Base-by-base conservation (phyloP, 2,888 invertebrate genomes). In the Apomyelois bistriatella region DNA sequence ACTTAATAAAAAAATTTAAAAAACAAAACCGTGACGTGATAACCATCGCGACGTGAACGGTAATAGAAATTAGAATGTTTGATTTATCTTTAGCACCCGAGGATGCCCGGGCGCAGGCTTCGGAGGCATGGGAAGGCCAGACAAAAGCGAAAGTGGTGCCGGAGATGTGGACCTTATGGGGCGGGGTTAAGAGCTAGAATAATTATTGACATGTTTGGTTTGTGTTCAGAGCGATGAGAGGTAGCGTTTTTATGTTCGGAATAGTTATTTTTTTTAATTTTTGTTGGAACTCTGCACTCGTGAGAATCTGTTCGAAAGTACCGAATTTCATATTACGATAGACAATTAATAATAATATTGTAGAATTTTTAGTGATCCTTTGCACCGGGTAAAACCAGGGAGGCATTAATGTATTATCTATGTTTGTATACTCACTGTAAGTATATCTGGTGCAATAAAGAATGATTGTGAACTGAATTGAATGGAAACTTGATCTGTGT, bases 71-170 rank as follows among this genome's bases (percentile, higher is more conserved):
- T 43, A 15, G 16, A 32, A 15, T 16, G 43, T 30, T 30, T 35
- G 46, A 46, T 32, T 46, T 46, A 46, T 43, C 43, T 43, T 13
- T 8, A 28, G 30, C 43, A 30, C 13, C 43, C 43, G 43, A 43
- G 15, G 43, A 43, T 43, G 22, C 22, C 5, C 22, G 22, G 22
- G 22, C 22, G 22, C 22, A 22, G 22, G 2, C 22, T 22, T 22
- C 2, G 5, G 22, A 46, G 30, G 43, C 42, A 16, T 55, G 57
- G 47, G 55, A 55, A 55, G 48, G 35, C 30, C 49, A 57, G 42
- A 60, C 58, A 60, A 60, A 60, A 60, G 60, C 60, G 60, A 60
- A 60, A 60, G 60, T 55, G 46, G n/a, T 37, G 48, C 3, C 17
- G 1, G n/a, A 38, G 32, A 46, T 46, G 15, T 32, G 15, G n/a